These are phyloP conservation scores for Anser cygnoides DNA, from an alignment of 2,113 vertebrate genomes.

Conservation along the genomic window DNA sequence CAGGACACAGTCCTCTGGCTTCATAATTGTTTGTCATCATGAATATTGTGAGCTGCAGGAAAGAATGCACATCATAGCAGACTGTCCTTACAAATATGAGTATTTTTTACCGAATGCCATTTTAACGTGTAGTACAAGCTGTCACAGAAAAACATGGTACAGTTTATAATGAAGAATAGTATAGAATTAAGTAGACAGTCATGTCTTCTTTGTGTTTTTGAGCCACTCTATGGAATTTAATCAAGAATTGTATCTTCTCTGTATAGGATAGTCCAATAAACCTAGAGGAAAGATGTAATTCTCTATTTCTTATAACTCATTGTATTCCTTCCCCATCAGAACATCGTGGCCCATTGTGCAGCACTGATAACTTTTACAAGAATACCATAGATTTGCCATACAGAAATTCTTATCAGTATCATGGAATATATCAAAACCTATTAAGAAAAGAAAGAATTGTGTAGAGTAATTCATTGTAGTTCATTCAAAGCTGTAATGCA, in stretches of 20 bases:
- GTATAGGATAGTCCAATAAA: neutral
- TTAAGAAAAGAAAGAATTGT: constrained; percentile 39
- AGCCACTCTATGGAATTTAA: neutral
- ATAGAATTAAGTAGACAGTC: neutral
- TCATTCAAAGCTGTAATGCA: constrained; percentile 27
- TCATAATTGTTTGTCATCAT: neutral
- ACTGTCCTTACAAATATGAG: neutral
- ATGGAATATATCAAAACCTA: constrained; percentile 24
- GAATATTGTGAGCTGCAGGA: neutral
- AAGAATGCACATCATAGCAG: neutral
- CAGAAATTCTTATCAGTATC: neutral
- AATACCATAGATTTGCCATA: neutral
- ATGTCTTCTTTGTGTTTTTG: neutral
- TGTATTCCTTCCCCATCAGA: constrained; percentile 31
- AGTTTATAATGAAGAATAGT: neutral
- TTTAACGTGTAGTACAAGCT: neutral
- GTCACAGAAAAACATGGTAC: neutral
- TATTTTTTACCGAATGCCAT: neutral
- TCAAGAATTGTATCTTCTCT: constrained; percentile 23
- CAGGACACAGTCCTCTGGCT: neutral
- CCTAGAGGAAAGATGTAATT: neutral
- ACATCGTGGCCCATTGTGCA: neutral
- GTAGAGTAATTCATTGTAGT: neutral
- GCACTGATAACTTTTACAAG: constrained; percentile 43
- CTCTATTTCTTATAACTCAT: neutral